Evolutionary conservation across 1,140 invertebrate species (phyloP).

Genomic region (Macrosteles quadrilineatus): DNA sequence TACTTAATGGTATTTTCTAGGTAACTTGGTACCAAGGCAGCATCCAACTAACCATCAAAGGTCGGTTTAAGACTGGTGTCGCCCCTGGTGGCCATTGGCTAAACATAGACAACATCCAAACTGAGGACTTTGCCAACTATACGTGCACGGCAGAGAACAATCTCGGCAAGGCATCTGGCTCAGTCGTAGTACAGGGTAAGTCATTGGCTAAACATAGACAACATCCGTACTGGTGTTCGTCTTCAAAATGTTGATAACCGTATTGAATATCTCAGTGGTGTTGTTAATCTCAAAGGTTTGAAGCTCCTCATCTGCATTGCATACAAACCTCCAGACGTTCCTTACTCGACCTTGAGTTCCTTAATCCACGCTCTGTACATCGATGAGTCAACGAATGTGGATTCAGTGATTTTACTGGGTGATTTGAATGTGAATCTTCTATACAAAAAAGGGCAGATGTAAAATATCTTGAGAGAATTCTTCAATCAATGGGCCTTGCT

Average conservation of each 20-base stretch:
- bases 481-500: neutral
- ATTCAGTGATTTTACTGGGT: neutral
- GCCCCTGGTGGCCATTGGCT: constrained; percentile 55
- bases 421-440: constrained; percentile 11
- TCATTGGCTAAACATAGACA: neutral
- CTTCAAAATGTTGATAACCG: neutral
- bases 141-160: constrained; percentile 54
- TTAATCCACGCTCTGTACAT: neutral
- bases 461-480: neutral
- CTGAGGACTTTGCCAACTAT: constrained; percentile 57
- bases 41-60: constrained; percentile 55
- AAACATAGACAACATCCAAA: constrained; percentile 56
- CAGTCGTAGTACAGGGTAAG: constrained; percentile 43
- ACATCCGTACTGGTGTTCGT: neutral
- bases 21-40: constrained; percentile 58
- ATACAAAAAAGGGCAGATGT: neutral
- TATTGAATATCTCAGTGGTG: neutral
- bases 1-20: no score
- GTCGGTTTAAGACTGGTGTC: constrained; percentile 55
- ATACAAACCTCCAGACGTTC: neutral
- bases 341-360: neutral
- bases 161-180: constrained; percentile 46
- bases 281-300: neutral
- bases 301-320: neutral
- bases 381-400: neutral